Percentiles rank a stretch among this genome's conserved stretches.
Evolutionary conservation across 1,140 invertebrate species (phyloP).

Genomic region (Drosophila mayri): DNA sequence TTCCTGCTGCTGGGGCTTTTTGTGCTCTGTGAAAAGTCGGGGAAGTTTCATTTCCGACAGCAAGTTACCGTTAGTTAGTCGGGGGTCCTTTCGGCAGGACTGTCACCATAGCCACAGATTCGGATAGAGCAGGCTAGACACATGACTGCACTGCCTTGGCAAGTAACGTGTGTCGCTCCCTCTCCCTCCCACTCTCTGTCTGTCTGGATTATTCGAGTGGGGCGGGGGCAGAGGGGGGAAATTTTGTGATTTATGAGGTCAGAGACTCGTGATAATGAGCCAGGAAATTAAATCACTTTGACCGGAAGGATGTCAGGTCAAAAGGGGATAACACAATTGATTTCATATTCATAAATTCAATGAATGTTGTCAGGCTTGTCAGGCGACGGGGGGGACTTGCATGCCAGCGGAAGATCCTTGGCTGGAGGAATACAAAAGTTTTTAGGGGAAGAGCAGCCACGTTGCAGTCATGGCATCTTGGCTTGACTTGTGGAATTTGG

Average conservation of each 20-base stretch:
- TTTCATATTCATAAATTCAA: slow-evolving; percentile 83
- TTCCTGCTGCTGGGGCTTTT: slow-evolving; percentile 5
- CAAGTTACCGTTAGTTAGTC: slow-evolving; percentile 81
- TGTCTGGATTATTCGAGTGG: slow-evolving; percentile 31
- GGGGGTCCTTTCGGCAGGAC: slow-evolving; percentile 62
- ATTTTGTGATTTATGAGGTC: slow-evolving; percentile 83
- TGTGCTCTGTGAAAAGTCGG: slow-evolving; percentile 63
- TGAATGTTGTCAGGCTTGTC: slow-evolving; percentile 76
- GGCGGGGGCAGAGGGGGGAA: slow-evolving; percentile 35
- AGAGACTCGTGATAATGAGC: slow-evolving; percentile 83
- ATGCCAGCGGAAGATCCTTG: slow-evolving; percentile 7
- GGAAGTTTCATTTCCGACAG: slow-evolving; percentile 83
- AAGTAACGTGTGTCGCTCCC: slow-evolving; percentile 66
- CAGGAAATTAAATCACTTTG: slow-evolving; percentile 84
- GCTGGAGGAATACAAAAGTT: slow-evolving; percentile 34
- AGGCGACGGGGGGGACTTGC: slow-evolving; percentile 21
- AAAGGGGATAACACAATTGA: slow-evolving; percentile 83
- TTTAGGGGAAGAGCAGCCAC: neutral
- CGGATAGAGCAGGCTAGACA: slow-evolving; percentile 23
- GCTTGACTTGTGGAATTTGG: slow-evolving; percentile 16
- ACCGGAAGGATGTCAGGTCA: slow-evolving; percentile 83
- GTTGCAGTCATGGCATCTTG: slow-evolving; percentile 25
- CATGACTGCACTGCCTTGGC: slow-evolving; percentile 66
- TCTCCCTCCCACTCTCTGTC: neutral
- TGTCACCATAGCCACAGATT: slow-evolving; percentile 60